phyloP scores from a whole-genome alignment of 2,797 vertebrate genomes.

The Emys orbicularis region DNA sequence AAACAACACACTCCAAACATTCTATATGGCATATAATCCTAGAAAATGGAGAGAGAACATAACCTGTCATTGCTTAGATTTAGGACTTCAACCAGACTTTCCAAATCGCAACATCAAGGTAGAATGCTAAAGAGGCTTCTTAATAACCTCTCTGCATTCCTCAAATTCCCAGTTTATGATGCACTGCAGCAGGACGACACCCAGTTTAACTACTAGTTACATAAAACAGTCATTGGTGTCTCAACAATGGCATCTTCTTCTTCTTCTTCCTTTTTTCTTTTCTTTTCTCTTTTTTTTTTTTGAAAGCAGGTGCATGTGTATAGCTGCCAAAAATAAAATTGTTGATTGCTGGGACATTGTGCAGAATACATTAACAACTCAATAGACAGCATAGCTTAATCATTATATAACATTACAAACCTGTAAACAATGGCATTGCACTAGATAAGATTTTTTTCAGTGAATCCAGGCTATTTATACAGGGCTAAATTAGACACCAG shows the following conservation, averaged over 20 bases:
- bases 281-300: neutral
- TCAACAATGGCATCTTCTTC: neutral
- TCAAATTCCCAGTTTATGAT: slow-evolving; percentile 17
- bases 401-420: neutral
- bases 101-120: neutral
- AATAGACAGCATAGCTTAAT: neutral
- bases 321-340: slow-evolving; percentile 14
- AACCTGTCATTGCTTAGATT: neutral
- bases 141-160: slow-evolving; percentile 22
- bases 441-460: neutral
- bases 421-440: neutral
- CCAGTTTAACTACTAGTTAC: slow-evolving; percentile 20
- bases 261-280: neutral
- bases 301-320: neutral
- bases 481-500: neutral
- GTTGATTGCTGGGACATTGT: neutral
- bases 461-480: neutral
- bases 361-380: neutral
- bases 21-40: neutral
- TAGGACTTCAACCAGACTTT: neutral
- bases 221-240: neutral
- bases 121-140: neutral
- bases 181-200: neutral
- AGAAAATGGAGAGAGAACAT: neutral
- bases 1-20: neutral